These are phyloP conservation scores for Toxotes chatareus DNA, from an alignment of 2,113 vertebrate genomes.

Conservation along the genomic window DNA sequence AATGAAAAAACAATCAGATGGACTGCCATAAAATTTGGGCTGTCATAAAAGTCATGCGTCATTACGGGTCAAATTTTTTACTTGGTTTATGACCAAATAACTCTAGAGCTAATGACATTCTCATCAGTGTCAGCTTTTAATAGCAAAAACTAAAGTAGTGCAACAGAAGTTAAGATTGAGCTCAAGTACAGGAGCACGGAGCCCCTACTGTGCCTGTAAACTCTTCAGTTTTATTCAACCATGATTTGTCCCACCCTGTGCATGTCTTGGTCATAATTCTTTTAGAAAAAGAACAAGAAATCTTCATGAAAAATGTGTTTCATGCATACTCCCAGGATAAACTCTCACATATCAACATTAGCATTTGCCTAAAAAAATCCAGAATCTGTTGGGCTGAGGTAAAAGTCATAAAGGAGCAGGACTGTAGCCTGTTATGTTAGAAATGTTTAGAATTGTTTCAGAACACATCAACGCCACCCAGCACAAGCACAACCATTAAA, in stretches of 20 bases:
- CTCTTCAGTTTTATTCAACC: background rate
- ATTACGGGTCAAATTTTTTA: background rate
- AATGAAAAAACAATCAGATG: background rate
- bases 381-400: background rate
- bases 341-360: background rate
- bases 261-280: background rate
- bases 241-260: too few relatives aligned
- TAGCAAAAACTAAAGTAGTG: background rate
- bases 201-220: too few relatives aligned
- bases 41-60: too few relatives aligned
- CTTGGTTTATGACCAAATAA: background rate
- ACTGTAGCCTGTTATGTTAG: background rate
- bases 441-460: background rate
- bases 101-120: background rate
- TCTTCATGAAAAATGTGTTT: background rate
- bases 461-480: background rate
- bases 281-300: background rate
- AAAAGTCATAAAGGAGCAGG: background rate
- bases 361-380: background rate
- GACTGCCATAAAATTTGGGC: background rate
- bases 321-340: background rate
- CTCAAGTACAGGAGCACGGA: background rate
- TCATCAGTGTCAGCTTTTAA: background rate
- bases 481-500: conserved; percentile 1
- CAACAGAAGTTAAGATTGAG: background rate